Base-by-base conservation (phyloP, 2,797 vertebrate genomes). In the Onychomys leucogaster region DNA sequence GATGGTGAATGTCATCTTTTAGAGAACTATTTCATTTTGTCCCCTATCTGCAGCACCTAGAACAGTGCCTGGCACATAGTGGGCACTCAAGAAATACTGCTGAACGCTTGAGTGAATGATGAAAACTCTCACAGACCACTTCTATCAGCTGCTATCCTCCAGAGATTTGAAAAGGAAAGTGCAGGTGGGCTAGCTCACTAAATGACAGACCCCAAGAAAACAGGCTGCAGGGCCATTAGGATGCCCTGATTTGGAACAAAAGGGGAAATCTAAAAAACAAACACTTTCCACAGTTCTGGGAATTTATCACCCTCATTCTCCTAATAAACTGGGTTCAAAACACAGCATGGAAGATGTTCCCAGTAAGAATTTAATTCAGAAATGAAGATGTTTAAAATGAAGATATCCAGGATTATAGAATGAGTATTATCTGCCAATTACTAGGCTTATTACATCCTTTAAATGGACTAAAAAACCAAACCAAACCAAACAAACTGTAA, bases 21-120 rank as follows among this genome's bases (percentile, higher is more conserved):
- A 94, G 95, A 87, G 46, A 95, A 90, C 88, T 6, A 41, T 46
- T 93, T 91, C 90, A 81, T 78, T 94, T 95, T 93, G 81, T 91
- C 55, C 90, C 96, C 1, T 81, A 96, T 91, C 91, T 97, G 91
- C 59, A 96, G 97, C 73, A 97, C 96, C 94, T 98, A 97, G 96
- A 96, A 98, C 96, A 97, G 94, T 93, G 93, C 96, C 97, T 98
- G 96, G 97, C 97, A 97, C 96, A 97, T 95, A 97, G 96, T 98
- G 92, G 96, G 95, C 94, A 97, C 93, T 93, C 77, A 90, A 75
- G 63, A 93, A 95, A 96, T 94, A 92, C 6, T 94, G n/a, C 73
- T 89, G 61, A 92, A 89, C 92, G 73, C 29, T 52, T 90, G 93
- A 78, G 63, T 59, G 61, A 95, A 94, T n/a, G 46, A 41, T 78